These are phyloP conservation scores for Parascotia fuliginaria DNA, from an alignment of 2,888 invertebrate species.

Conservation along the genomic window DNA sequence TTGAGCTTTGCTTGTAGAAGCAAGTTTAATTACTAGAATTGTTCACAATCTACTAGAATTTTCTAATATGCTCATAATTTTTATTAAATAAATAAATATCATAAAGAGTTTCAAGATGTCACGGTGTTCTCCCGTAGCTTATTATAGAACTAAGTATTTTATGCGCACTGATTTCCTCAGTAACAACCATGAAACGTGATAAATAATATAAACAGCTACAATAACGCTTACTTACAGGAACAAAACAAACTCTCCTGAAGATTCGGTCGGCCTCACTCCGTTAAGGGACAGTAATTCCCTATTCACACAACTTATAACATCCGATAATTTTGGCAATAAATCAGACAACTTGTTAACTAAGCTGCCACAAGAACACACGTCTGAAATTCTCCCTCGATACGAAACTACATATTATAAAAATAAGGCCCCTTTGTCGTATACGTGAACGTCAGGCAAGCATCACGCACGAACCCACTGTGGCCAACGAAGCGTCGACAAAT, in stretches of 20 bases:
- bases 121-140: too few species aligned
- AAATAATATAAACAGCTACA: background rate
- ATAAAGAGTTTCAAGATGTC: too few species aligned
- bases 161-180: too few species aligned
- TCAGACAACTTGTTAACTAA: slow-evolving; percentile 48
- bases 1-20: too few species aligned
- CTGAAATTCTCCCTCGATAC: slow-evolving; percentile 32
- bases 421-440: slow-evolving; percentile 55
- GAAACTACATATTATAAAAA: slow-evolving; percentile 65
- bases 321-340: slow-evolving; percentile 49
- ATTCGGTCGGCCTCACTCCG: slow-evolving; percentile 7
- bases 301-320: slow-evolving; percentile 39
- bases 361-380: slow-evolving; percentile 37
- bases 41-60: too few species aligned
- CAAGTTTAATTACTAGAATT: too few species aligned
- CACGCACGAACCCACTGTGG: slow-evolving; percentile 65
- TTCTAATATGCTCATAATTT: too few species aligned
- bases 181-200: background rate
- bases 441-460: slow-evolving; percentile 56
- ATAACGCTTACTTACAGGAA: slow-evolving; percentile 13
- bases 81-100: too few species aligned
- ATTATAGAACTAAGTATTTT: too few species aligned
- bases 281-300: slow-evolving; percentile 33
- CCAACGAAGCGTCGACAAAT: slow-evolving; percentile 72
- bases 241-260: slow-evolving; percentile 20